These are phyloP conservation scores for Hemiprocne comata DNA, from an alignment of 2,113 vertebrate species.

Conservation along the genomic window DNA sequence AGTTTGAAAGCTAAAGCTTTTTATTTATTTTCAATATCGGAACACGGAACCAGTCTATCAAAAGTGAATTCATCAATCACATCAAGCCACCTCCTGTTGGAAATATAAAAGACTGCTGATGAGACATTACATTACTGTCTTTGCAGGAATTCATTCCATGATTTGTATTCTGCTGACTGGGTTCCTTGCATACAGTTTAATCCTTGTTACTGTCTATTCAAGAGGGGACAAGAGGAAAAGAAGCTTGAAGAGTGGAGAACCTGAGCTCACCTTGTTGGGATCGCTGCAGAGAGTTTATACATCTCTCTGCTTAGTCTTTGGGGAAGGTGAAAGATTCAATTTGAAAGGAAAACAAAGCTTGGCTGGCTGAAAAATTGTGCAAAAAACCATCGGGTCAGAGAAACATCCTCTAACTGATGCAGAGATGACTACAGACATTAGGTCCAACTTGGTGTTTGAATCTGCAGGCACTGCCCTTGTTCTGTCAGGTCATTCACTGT, in stretches of 20 bases:
- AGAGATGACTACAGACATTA: not conserved
- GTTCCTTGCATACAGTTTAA: not conserved
- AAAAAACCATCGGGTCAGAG: not conserved
- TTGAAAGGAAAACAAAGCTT: not conserved
- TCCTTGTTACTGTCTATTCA: not conserved
- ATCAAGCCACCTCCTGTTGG: not conserved
- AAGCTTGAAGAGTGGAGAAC: not conserved
- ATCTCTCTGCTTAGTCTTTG: not conserved
- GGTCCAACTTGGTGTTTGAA: not conserved
- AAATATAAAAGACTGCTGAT: not conserved
- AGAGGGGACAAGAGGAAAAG: not conserved
- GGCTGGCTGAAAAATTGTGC: not conserved
- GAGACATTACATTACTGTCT: not conserved
- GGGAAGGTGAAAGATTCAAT: not conserved
- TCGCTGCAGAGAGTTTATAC: not conserved
- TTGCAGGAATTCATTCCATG: not conserved
- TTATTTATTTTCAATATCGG: not conserved
- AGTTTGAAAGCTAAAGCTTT: not conserved
- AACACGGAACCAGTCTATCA: not conserved
- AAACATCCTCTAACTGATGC: not conserved
- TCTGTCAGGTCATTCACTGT: not conserved
- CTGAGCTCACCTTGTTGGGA: not conserved
- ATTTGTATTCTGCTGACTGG: not conserved
- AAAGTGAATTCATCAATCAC: not conserved
- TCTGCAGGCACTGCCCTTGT: not conserved